Conservation (phyloP, 2,797 vertebrate genomes). For the Basileuterus tristriatus region DNA sequence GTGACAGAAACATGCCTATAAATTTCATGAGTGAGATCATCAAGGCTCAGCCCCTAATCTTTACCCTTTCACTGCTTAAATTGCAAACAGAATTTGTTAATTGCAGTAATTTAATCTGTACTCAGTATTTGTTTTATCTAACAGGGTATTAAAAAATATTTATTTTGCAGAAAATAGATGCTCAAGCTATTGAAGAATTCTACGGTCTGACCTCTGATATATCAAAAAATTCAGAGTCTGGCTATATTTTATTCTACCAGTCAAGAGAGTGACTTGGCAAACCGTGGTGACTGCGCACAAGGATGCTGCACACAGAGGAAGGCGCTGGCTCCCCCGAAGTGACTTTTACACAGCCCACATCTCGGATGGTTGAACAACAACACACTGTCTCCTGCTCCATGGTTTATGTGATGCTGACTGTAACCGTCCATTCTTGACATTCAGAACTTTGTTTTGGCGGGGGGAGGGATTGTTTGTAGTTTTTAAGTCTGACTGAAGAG, state of each 20-base stretch:
- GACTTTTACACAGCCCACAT: slow-evolving; percentile 22
- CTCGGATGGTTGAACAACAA: neutral
- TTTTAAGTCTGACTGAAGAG: slow-evolving; percentile 58
- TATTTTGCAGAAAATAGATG: slow-evolving; percentile 92
- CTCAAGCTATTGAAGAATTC: slow-evolving; percentile 99
- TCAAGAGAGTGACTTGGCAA: slow-evolving; percentile 90
- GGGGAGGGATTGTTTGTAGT: neutral
- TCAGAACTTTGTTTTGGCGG: neutral
- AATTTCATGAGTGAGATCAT: neutral
- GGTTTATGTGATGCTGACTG: slow-evolving; percentile 20
- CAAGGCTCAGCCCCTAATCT: neutral
- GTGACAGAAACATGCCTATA: neutral
- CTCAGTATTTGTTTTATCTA: neutral
- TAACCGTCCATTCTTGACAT: slow-evolving; percentile 14
- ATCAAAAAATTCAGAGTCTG: slow-evolving; percentile 99
- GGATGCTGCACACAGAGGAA: neutral
- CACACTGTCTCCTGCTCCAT: neutral
- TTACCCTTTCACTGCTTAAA: neutral
- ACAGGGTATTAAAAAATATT: neutral
- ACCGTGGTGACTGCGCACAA: neutral
- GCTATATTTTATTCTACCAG: slow-evolving; percentile 99
- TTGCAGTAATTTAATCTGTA: neutral
- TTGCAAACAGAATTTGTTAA: neutral
- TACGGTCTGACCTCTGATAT: slow-evolving; percentile 98
- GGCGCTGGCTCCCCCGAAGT: neutral